Percentiles rank a stretch among this genome's conserved stretches.
phyloP scores from a whole-genome alignment of 2,113 vertebrate genomes.

The Thryonomys swinderianus region DNA sequence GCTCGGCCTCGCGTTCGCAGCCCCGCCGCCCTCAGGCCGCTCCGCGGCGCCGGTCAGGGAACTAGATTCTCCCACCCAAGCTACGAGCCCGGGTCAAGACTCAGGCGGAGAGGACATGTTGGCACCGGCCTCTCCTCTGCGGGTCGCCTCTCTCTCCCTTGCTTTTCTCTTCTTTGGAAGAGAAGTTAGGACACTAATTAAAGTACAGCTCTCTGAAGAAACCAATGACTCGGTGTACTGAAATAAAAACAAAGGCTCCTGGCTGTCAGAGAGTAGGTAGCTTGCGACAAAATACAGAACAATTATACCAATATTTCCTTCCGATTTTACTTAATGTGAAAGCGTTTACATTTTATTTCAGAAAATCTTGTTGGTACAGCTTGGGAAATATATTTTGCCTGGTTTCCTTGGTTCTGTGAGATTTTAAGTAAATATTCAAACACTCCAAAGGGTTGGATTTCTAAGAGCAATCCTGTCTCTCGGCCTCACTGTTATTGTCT shows the following conservation, averaged over 20 bases:
- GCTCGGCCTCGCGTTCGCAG: conserved; percentile 38
- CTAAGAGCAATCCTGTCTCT: neutral
- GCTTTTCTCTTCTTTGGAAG: conserved; percentile 44
- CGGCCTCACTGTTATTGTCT: neutral
- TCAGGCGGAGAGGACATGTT: conserved; percentile 36
- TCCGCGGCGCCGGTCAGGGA: conserved; percentile 42
- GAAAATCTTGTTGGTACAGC: neutral
- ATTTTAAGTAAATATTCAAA: conserved; percentile 19
- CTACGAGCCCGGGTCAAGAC: conserved; percentile 54
- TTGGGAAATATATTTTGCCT: conserved; percentile 31
- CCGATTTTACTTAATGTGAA: conserved; percentile 50
- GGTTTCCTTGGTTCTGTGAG: neutral
- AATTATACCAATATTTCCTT: conserved; percentile 21
- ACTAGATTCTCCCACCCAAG: conserved; percentile 53
- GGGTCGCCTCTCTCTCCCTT: neutral
- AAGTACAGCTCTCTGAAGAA: conserved; percentile 47
- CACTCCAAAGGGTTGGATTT: neutral
- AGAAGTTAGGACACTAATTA: conserved; percentile 58
- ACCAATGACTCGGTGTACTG: conserved; percentile 8
- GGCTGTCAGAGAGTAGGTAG: neutral
- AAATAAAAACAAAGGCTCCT: conserved; percentile 46
- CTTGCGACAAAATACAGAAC: neutral
- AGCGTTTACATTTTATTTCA: conserved; percentile 37
- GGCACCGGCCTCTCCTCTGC: neutral
- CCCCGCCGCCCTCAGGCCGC: conserved; percentile 3